These are phyloP conservation scores for Apis dorsata DNA, from an alignment of 1,140 invertebrate species.

Conservation along the genomic window DNA sequence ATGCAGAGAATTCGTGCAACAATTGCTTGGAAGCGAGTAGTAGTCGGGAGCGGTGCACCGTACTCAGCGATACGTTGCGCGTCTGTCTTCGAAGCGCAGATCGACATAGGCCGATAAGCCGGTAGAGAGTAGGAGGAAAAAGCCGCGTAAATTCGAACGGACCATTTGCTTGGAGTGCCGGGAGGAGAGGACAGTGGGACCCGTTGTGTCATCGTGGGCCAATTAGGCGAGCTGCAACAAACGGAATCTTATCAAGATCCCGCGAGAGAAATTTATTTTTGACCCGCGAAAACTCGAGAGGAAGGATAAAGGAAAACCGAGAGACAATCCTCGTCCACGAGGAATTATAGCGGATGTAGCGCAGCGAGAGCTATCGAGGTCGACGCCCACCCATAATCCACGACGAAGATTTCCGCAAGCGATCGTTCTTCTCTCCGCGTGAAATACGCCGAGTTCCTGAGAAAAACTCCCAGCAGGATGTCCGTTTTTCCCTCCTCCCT, in stretches of 20 bases:
- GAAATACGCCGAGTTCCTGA: slow-evolving; percentile 17
- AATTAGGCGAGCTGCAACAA: slow-evolving; percentile 73
- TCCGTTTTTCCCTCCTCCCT: slow-evolving; percentile 33
- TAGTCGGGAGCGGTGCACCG: neutral
- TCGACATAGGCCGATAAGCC: slow-evolving; percentile 9
- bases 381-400: slow-evolving; percentile 23
- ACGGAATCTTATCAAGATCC: slow-evolving; percentile 55
- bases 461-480: slow-evolving; percentile 37
- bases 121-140: slow-evolving; percentile 17
- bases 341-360: no score
- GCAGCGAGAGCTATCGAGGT: neutral
- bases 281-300: neutral
- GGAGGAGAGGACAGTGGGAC: slow-evolving; percentile 29
- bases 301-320: no score
- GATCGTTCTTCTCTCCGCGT: slow-evolving; percentile 20
- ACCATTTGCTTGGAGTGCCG: slow-evolving; percentile 33
- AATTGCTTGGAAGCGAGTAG: neutral
- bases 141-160: slow-evolving; percentile 45
- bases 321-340: neutral
- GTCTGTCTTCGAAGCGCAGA: slow-evolving; percentile 3
- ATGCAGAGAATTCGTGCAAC: no score
- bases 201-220: slow-evolving; percentile 59
- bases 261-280: neutral
- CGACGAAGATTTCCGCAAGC: slow-evolving; percentile 18
- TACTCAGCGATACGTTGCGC: neutral